Evolutionary conservation across 2,888 invertebrate genomes (phyloP), one percentile per base, ranked within the genome.

Genomic region (Trimorus sp.): DNA sequence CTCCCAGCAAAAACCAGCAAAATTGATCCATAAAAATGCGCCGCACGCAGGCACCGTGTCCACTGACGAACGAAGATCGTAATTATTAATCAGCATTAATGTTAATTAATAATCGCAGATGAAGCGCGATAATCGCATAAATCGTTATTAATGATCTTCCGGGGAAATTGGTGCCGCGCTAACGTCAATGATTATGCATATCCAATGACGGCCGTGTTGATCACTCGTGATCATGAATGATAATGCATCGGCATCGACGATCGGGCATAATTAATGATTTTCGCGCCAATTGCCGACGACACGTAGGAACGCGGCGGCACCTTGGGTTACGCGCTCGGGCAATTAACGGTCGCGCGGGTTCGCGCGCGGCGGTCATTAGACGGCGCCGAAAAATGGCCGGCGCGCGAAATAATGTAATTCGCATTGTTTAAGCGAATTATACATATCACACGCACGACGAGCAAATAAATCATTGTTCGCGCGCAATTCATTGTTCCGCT

Each of bases 141-240:
- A 75, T 75, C 56, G 51, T 69, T 63, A 76, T 76, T 76, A 56
- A 76, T 69, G 76, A 69, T 63, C 68, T 68, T 76, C 26, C 15
- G 0, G 12, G 68, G 62, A 69, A 76, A 76, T 76, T 69, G 62
- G 62, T 63, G 54, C 38, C 68, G 75, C 36, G 68, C 12, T 76
- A 69, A 62, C 62, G 49, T 59, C 58, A 66, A 69, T 76, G 69
- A 68, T 69, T 76, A 76, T 76, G 76, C 62, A 69, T 76, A 63
- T 62, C 69, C 63, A 77, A 69, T 69, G 63, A 77, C 56, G 76
- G 54, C 26, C 56, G 56, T 54, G 77, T 63, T 76, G 77, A 77
- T 77, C 77, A 70, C 45, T 77, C 58, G 58, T 49, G 77, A 77
- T 77, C 77, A 70, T 70, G 77, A 70, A 70, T 77, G 77, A 77